Evolutionary conservation across 1,140 invertebrate species (phyloP), one percentile per base, ranked within the genome.

Genomic region (Caerostris extrusa): DNA sequence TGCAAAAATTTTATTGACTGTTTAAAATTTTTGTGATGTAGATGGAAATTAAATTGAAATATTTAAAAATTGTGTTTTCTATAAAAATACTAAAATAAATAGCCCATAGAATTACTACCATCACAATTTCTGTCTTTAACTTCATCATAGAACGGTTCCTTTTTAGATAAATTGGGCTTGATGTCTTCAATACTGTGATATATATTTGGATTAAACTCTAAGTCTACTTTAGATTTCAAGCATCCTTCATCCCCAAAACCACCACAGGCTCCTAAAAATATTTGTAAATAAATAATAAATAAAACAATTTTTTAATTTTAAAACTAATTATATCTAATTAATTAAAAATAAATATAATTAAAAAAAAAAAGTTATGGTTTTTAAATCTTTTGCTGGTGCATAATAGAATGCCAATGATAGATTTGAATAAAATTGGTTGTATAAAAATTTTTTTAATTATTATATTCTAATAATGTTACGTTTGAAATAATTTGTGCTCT

Each of bases 71-170:
- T 61, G 12, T 64, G 7, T 64, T 5, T 64, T 64, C 61, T 64
- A 64, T 14, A 12, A 4, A 64, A 77, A 3, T 53, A 19, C n/a
- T 17, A 58, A 14, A 17, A 60, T 14, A 50, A 50, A 50, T 34
- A 34, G 50, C 7, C 7, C 3, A 60, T 14, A 12, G 7, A 81
- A 67, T 93, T 50, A 90, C 95, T 95, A 57, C 95, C 95, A 69
- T 94, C 94, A 91, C 90, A 95, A 93, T 95, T 95, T 95, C 98
- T 98, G 56, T 98, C 97, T 95, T 98, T 98, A 92, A 99, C 98
- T 96, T 99, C 98, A 96, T 98, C 98, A 95, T 99, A 99, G 1
- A 98, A 97, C 95, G 98, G 98, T 94, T 98, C 98, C 67, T 95
- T 95, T 94, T 95, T 95, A 14, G 94, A 88, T 14, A 97, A 95